phyloP scores from a whole-genome alignment of 37 sponge, comb jelly and placozoan species.

The Spongilla lacustris region DNA sequence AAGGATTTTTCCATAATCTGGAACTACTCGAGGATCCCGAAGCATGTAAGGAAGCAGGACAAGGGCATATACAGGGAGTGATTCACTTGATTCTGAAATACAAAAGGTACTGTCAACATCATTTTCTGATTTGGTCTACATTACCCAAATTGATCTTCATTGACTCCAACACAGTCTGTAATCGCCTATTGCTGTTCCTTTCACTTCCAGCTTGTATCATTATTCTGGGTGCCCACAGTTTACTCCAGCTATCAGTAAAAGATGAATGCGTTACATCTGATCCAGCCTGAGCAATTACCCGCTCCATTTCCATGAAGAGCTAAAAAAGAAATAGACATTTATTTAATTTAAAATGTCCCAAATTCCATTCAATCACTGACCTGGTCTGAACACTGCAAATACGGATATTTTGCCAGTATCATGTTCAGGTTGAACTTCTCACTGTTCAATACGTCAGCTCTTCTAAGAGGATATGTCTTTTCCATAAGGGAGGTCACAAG shows the following conservation, averaged over 20 bases:
- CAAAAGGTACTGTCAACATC: too few relatives aligned
- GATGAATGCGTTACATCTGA: background rate
- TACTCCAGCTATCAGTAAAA: background rate
- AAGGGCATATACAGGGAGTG: too few relatives aligned
- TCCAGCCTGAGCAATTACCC: background rate
- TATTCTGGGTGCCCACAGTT: background rate
- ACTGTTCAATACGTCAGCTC: background rate
- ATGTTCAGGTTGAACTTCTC: background rate
- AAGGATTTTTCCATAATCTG: too few relatives aligned
- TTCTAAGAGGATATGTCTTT: background rate
- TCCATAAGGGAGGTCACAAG: background rate
- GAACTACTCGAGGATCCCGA: too few relatives aligned
- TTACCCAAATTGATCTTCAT: background rate
- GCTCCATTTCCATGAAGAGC: constrained; percentile 1
- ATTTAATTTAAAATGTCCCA: background rate
- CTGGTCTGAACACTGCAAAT: background rate
- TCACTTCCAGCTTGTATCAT: background rate
- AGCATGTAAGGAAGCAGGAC: too few relatives aligned
- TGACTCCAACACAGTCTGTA: background rate
- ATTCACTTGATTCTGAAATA: too few relatives aligned
- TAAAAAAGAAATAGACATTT: background rate
- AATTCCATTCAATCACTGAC: background rate
- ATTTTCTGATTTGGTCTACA: too few relatives aligned
- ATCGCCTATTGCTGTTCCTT: background rate
- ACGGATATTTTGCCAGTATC: background rate